Evolutionary conservation across 2,888 invertebrate genomes (phyloP), one percentile per base, ranked within the genome.

Genomic region (Onchidella celtica): DNA sequence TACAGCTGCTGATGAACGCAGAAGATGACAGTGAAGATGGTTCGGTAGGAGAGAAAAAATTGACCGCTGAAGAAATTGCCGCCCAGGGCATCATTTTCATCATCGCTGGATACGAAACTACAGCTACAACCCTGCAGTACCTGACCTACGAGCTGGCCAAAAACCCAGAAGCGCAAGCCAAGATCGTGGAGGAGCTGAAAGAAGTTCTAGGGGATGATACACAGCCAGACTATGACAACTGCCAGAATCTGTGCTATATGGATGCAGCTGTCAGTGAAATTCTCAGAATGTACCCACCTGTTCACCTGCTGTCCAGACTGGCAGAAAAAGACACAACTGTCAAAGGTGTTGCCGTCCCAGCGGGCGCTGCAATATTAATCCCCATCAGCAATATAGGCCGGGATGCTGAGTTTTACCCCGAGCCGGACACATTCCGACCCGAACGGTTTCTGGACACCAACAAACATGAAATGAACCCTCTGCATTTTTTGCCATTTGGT

Each of bases 251-350:
- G 68, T 86, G 84, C 36, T 89, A 87, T 61, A 85, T 87, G 84
- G 88, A 88, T 61, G 86, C 86, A 66, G 85, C 86, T 73, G 63
- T 89, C 3, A 82, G 84, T 34, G 89, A 89, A 72, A 85, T 86
- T 0, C 79, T 89, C 32, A 83, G 89, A 75, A 69, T 87, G 61
- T 88, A 87, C 65, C 89, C 90, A 0, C 86, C 88, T 0, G 69
- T 88, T 1, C 32, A 63, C 40, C 0, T 76, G 61, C 11, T 84
- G 14, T 38, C 34, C 0, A 61, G 84, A 34, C 14, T 63, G 3
- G 29, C 74, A 6, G 24, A 27, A 4, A 32, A 79, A 2, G 3
- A 59, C 0, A 63, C 11, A 2, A 63, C 4, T n/a, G 21, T 75
- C n/a, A 75, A 76, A n/a, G 81, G 75, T 1, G n/a, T 81, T 0